phyloP scores from a whole-genome alignment of 2,113 vertebrate species.

The Aphyosemion australe region DNA sequence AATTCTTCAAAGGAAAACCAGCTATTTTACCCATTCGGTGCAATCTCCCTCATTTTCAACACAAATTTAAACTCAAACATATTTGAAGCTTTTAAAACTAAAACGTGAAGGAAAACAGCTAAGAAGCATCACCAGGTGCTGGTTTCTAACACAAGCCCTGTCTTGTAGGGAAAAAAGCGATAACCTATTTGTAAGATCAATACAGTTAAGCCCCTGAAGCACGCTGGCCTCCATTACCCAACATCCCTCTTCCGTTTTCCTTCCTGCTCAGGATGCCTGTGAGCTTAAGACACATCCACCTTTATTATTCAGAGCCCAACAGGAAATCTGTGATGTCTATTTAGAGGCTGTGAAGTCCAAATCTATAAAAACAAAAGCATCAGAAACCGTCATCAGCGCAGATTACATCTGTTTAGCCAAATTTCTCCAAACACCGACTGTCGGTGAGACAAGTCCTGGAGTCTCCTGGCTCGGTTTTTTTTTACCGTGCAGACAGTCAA shows the following conservation, averaged over 20 bases:
- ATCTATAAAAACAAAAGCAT: conserved; percentile 8
- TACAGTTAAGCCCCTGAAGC: conserved; percentile 38
- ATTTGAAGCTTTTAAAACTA: too few relatives aligned
- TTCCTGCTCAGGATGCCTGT: conserved; percentile 21
- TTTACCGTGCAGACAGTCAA: background rate
- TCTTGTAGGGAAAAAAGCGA: conserved; percentile 24
- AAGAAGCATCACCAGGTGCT: conserved; percentile 7
- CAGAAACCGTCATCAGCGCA: conserved; percentile 11
- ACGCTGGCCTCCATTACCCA: conserved; percentile 6
- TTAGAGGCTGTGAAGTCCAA: conserved; percentile 13
- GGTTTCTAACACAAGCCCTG: background rate
- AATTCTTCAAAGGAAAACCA: too few relatives aligned
- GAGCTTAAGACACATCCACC: conserved; percentile 48
- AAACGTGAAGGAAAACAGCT: background rate
- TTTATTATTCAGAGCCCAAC: conserved; percentile 40
- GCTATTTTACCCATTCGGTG: too few relatives aligned
- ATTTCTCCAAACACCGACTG: background rate
- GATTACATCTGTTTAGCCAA: conserved; percentile 6
- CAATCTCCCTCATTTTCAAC: too few relatives aligned
- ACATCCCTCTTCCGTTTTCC: conserved; percentile 32
- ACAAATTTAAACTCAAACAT: too few relatives aligned
- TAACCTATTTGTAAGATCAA: conserved; percentile 37
- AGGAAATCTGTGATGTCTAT: conserved; percentile 31
- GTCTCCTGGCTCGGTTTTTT: background rate
- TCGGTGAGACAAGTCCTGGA: background rate